Evolutionary conservation across 1,140 invertebrate genomes (phyloP).

Genomic region (Neodiprion pinetum): DNA sequence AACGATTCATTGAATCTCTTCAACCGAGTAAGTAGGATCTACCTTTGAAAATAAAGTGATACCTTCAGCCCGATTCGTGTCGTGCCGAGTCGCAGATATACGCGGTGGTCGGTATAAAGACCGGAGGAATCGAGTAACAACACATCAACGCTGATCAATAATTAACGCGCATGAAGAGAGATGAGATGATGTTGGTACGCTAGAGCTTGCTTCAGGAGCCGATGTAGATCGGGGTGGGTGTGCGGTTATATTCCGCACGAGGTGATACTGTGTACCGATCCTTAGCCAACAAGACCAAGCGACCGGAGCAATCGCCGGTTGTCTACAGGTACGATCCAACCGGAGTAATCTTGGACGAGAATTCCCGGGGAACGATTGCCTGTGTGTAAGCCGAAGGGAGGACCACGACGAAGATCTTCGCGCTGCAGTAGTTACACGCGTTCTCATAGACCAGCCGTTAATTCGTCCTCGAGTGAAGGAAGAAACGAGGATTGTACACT

Average conservation of each 20-base stretch:
- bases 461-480: neutral
- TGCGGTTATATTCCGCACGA: neutral
- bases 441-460: neutral
- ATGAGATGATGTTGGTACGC: no score
- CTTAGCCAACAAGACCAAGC: neutral
- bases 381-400: neutral
- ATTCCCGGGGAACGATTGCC: neutral
- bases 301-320: neutral
- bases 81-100: neutral
- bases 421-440: neutral
- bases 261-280: conserved; percentile 9
- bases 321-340: neutral
- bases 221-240: neutral
- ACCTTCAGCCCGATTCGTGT: no score
- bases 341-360: neutral
- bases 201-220: neutral
- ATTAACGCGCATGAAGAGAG: conserved; percentile 3
- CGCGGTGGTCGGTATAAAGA: neutral
- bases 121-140: conserved; percentile 11
- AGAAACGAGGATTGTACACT: no score
- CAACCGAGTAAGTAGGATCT: no score
- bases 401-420: neutral
- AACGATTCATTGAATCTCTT: no score
- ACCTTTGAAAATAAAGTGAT: no score
- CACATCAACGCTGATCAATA: conserved; percentile 1